These are phyloP conservation scores for Dromaius novaehollandiae DNA, from an alignment of 2,113 vertebrate genomes.

Conservation along the genomic window DNA sequence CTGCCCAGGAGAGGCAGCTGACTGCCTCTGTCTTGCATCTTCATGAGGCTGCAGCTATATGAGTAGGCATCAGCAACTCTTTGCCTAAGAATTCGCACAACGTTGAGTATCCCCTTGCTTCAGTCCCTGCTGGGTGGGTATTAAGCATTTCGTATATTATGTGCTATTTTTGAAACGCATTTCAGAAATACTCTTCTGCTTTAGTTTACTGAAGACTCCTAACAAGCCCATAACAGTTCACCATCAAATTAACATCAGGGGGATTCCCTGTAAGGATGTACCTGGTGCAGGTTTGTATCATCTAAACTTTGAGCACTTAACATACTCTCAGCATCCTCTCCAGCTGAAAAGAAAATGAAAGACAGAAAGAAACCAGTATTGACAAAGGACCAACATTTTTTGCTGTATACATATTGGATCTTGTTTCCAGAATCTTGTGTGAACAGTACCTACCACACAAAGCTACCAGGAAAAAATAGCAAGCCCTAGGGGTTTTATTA, in stretches of 20 bases:
- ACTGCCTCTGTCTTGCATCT: not conserved
- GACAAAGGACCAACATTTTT: not conserved
- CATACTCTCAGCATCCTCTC: not conserved
- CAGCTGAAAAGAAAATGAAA: slow-evolving; percentile 56
- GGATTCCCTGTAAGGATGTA: slow-evolving; percentile 44
- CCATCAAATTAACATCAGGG: not conserved
- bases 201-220: not conserved
- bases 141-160: not conserved
- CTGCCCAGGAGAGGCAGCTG: not conserved
- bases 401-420: not conserved
- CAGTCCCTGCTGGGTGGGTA: not conserved
- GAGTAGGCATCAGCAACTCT: not conserved
- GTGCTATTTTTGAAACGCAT: not conserved
- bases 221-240: not conserved
- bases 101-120: not conserved
- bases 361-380: not conserved
- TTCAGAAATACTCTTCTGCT: not conserved
- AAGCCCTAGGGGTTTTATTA: not conserved
- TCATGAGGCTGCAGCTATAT: not conserved
- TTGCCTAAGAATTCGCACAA: not conserved
- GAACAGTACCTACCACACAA: not conserved
- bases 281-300: slow-evolving; percentile 41
- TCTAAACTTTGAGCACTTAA: not conserved
- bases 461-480: not conserved
- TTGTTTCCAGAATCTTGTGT: not conserved